Conservation (phyloP, 2,888 invertebrate genomes). For the Ethmia dodecea region DNA sequence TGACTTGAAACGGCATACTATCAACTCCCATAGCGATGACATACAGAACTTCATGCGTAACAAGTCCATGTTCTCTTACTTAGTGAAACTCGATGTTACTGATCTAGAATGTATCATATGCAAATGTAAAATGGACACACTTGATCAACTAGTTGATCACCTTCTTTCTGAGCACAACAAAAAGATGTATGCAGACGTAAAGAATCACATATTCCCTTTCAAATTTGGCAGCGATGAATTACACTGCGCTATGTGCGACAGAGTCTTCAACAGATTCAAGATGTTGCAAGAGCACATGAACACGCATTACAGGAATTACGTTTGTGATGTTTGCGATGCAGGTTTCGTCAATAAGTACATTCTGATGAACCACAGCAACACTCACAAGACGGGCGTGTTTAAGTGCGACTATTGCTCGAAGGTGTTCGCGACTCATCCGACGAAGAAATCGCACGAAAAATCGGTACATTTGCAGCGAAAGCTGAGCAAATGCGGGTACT, state of each 20-base stretch:
- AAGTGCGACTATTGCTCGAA: slow-evolving; percentile 35
- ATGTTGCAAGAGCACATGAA: slow-evolving; percentile 39
- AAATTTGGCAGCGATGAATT: slow-evolving; percentile 30
- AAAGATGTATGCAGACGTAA: slow-evolving; percentile 28
- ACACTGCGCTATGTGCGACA: slow-evolving; percentile 34
- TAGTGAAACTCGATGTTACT: slow-evolving; percentile 30
- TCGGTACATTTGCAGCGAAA: slow-evolving; percentile 31
- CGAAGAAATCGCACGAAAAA: slow-evolving; percentile 45
- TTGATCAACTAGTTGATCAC: slow-evolving; percentile 31
- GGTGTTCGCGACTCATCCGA: slow-evolving; percentile 46
- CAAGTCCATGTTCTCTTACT: not conserved
- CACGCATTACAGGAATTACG: slow-evolving; percentile 38
- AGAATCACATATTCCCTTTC: slow-evolving; percentile 37
- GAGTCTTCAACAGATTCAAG: slow-evolving; percentile 27
- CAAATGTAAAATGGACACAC: slow-evolving; percentile 17
- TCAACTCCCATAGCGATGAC: slow-evolving; percentile 1
- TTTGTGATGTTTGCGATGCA: slow-evolving; percentile 34
- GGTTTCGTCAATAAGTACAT: slow-evolving; percentile 13
- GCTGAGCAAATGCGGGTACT: slow-evolving; percentile 32
- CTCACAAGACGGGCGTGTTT: slow-evolving; percentile 22
- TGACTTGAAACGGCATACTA: slow-evolving; percentile 25
- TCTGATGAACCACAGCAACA: slow-evolving; percentile 12
- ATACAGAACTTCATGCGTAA: not conserved
- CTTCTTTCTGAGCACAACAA: slow-evolving; percentile 28
- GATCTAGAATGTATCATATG: slow-evolving; percentile 34